A percentile compares a stretch with the other conserved stretches of the same genome.
Conservation (phyloP, 2,113 vertebrate genomes). For the Eolophus roseicapilla region DNA sequence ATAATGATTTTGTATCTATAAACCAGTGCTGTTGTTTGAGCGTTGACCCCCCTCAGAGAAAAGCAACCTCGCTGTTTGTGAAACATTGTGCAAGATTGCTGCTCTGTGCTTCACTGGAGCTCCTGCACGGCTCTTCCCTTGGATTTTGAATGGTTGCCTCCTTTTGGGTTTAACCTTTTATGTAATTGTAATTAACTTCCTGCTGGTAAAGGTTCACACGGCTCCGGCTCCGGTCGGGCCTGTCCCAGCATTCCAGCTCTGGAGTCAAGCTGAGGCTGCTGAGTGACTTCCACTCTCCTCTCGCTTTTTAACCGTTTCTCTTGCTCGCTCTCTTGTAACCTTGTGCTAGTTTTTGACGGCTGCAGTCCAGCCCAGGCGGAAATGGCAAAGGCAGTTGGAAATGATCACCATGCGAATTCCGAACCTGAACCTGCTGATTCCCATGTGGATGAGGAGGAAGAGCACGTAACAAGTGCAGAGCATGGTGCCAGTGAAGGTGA, state of each 20-base stretch:
- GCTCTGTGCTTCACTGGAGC: not conserved
- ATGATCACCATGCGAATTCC: slow-evolving; percentile 47
- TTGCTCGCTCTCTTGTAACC: slow-evolving; percentile 22
- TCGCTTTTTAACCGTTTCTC: not conserved
- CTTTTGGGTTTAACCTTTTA: not conserved
- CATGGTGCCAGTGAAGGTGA: slow-evolving; percentile 28
- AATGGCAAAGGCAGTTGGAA: slow-evolving; percentile 69
- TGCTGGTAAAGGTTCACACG: not conserved
- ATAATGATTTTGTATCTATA: not conserved
- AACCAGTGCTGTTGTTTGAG: not conserved
- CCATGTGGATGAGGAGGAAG: slow-evolving; percentile 72
- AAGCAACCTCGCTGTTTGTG: not conserved
- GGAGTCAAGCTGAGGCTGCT: not conserved
- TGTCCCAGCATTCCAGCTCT: not conserved
- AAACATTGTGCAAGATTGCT: not conserved
- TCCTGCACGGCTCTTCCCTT: not conserved
- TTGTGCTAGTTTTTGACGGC: slow-evolving; percentile 46
- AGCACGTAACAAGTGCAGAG: not conserved
- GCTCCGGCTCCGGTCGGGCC: not conserved
- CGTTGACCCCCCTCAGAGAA: not conserved
- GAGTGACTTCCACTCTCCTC: not conserved
- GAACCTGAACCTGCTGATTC: slow-evolving; percentile 75
- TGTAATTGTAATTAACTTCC: not conserved
- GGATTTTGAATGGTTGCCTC: not conserved
- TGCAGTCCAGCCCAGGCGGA: slow-evolving; percentile 82